Conservation (phyloP, 2,113 vertebrate genomes). For the Clarias gariepinus region DNA sequence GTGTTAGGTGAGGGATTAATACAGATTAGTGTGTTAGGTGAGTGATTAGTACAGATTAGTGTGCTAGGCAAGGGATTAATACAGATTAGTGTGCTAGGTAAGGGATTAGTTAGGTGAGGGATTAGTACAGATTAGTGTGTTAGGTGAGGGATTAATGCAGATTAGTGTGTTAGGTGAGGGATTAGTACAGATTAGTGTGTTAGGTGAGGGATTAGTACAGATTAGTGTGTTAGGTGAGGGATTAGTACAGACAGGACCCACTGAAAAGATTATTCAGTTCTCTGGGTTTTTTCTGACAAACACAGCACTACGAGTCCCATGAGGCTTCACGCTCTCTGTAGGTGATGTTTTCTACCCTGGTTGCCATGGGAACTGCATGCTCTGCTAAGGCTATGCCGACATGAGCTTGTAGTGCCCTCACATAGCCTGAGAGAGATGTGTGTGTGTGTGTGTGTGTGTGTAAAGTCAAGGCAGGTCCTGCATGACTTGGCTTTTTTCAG, state of each 20-base stretch:
- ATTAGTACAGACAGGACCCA: too few species aligned
- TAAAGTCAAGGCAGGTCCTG: neutral
- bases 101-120: too few species aligned
- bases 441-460: slow-evolving; percentile 23
- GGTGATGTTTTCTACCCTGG: slow-evolving; percentile 32
- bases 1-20: too few species aligned
- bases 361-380: slow-evolving; percentile 52
- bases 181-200: neutral
- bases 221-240: too few species aligned
- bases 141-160: too few species aligned
- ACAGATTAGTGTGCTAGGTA: too few species aligned
- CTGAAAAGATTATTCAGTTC: neutral
- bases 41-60: too few species aligned
- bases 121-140: too few species aligned
- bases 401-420: slow-evolving; percentile 43
- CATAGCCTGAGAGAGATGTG: slow-evolving; percentile 26
- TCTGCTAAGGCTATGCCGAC: slow-evolving; percentile 35
- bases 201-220: neutral
- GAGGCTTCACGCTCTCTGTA: slow-evolving; percentile 34
- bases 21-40: too few species aligned
- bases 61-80: too few species aligned
- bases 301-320: slow-evolving; percentile 45
- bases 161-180: neutral
- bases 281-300: slow-evolving; percentile 9
- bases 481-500: slow-evolving; percentile 31